phyloP scores from a whole-genome alignment of 2,113 vertebrate genomes.

The Clarias magur region DNA sequence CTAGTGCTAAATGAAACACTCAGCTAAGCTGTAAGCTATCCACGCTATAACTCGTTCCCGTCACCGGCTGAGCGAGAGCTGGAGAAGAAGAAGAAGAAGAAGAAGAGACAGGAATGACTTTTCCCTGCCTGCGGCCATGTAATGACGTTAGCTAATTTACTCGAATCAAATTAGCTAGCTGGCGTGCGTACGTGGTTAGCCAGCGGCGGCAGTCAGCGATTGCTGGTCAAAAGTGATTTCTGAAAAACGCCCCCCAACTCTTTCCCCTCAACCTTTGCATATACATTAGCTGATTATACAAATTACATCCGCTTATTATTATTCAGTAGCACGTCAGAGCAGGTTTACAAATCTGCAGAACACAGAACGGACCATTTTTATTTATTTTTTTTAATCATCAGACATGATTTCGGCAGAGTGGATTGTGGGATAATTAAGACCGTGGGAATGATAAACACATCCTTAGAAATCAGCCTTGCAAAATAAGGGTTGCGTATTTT shows the following conservation, averaged over 20 bases:
- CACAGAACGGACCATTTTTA: neutral
- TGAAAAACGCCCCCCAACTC: neutral
- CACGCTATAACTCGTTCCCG: neutral
- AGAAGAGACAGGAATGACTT: neutral
- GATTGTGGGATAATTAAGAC: slow-evolving; percentile 12
- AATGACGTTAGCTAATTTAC: slow-evolving; percentile 17
- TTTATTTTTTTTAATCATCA: neutral
- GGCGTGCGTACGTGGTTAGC: slow-evolving; percentile 2
- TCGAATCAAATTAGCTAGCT: slow-evolving; percentile 18
- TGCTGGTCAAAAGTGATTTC: neutral
- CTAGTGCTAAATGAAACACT: neutral
- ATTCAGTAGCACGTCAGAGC: neutral
- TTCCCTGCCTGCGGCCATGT: neutral
- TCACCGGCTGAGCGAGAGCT: neutral
- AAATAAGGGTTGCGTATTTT: neutral
- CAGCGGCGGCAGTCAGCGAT: neutral
- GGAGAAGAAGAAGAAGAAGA: neutral
- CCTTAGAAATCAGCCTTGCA: neutral
- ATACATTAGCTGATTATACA: slow-evolving; percentile 14
- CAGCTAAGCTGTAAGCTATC: neutral
- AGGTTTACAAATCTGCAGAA: neutral
- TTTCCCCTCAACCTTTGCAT: neutral
- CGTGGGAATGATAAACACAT: neutral
- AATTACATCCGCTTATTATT: neutral
- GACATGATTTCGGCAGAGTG: neutral